Base-by-base conservation (phyloP, 2,888 invertebrate genomes). In the Lithophane leautieri region DNA sequence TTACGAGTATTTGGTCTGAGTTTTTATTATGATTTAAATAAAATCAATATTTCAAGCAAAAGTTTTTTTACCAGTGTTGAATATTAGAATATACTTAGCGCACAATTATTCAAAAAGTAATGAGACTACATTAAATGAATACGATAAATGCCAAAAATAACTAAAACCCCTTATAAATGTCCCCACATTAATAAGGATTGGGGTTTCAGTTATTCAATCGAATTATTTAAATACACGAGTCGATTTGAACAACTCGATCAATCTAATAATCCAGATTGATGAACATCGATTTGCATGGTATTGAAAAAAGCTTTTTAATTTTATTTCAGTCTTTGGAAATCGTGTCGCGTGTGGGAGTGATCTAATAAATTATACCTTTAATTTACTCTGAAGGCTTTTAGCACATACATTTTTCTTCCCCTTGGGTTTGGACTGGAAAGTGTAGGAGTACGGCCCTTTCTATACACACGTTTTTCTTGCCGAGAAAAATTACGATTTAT, bases 201-300 rank as follows among this genome's bases (percentile, higher is more conserved):
- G 34, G 34, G 34, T 3, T 34, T 34, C 3, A 34, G 34, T 34
- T 6, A 50, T 78, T 78, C 78, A 73, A 77, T 76, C 69, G 67
- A 70, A 77, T 78, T 65, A 52, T 44, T 70, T 47, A 67, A 78
- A 79, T 75, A 81, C 76, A 81, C 78, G 76, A 79, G 68, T 85
- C 85, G 65, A 80, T 85, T 78, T 60, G 44, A 69, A 73, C 75
- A 66, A 74, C 61, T 76, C 85, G 9, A 86, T 82, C 73, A 70
- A 78, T 80, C 70, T 78, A 67, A 74, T 85, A 85, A 85, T 83
- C 81, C 73, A 62, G 80, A 87, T 85, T 76, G 72, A 87, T 86
- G 83, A 56, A 44, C 65, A 80, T 47, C 85, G 63, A 88, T 88
- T 88, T 70, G 68, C 73, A 28, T 34, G 34, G 34, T 60, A 73